A percentile compares a stretch with the other conserved stretches of the same genome.
Evolutionary conservation across 2,797 vertebrate genomes (phyloP).

Genomic region (Cercopithecus mitis): DNA sequence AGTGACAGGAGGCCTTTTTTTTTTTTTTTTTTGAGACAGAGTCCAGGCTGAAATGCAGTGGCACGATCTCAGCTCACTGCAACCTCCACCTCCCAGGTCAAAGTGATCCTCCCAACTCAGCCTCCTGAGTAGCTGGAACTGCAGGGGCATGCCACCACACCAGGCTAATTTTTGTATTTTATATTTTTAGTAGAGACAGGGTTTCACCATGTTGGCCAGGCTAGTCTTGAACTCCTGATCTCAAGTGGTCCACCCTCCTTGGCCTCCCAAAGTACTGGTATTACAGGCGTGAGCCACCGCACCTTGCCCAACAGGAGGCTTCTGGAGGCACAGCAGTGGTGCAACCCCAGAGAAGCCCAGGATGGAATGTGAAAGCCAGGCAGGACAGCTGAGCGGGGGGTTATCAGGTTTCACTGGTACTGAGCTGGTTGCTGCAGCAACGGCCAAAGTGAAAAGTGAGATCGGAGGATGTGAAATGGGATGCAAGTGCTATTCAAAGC

Average conservation of each 20-base stretch:
- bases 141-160: neutral
- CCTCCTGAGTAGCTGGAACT: neutral
- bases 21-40: neutral
- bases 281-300: neutral
- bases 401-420: neutral
- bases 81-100: neutral
- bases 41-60: neutral
- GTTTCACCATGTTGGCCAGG: neutral
- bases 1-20: neutral
- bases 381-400: neutral
- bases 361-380: neutral
- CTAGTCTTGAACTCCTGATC: neutral
- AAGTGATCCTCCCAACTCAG: neutral
- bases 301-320: neutral
- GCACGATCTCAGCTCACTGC: neutral
- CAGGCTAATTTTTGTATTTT: neutral
- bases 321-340: neutral
- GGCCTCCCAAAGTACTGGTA: neutral
- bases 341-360: neutral
- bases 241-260: neutral
- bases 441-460: constrained; percentile 18
- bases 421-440: neutral
- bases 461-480: neutral
- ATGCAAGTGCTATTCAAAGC: neutral
- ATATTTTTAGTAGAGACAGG: neutral